Percentiles rank a stretch among this genome's conserved stretches.
Evolutionary conservation across 2,888 invertebrate genomes (phyloP).

Genomic region (Charanyca ferruginea): DNA sequence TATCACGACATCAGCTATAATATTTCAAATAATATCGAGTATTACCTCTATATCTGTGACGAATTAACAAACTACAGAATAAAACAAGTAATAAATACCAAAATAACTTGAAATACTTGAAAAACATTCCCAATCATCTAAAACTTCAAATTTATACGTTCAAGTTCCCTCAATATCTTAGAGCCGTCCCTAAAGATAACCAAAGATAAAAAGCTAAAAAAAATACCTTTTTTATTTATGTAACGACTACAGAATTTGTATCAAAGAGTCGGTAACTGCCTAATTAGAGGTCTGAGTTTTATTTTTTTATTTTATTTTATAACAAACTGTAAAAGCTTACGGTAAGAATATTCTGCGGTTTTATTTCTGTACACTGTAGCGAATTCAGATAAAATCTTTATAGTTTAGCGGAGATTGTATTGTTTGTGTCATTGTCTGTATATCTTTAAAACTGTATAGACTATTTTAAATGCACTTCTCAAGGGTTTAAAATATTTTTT

Average conservation of each 20-base stretch:
- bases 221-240: constrained; percentile 54
- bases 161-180: constrained; percentile 52
- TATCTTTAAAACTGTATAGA: constrained; percentile 19
- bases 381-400: constrained; percentile 60
- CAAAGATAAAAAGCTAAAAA: constrained; percentile 31
- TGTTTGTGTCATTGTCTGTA: constrained; percentile 37
- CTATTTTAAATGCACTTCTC: constrained; percentile 16
- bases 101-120: not conserved
- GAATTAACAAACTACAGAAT: not conserved
- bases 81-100: not conserved
- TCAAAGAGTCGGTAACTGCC: constrained; percentile 70
- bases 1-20: not conserved
- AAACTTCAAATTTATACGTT: constrained; percentile 48
- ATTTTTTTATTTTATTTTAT: constrained; percentile 63
- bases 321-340: constrained; percentile 64
- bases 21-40: not conserved
- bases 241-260: constrained; percentile 72
- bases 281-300: constrained; percentile 69
- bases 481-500: constrained; percentile 16
- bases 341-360: constrained; percentile 49
- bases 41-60: not conserved
- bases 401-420: constrained; percentile 46
- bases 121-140: constrained; percentile 29
- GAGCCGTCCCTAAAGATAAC: constrained; percentile 57
- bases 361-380: constrained; percentile 63